Base-by-base conservation (phyloP, 2,113 vertebrate species). In the Podarcis raffonei region DNA sequence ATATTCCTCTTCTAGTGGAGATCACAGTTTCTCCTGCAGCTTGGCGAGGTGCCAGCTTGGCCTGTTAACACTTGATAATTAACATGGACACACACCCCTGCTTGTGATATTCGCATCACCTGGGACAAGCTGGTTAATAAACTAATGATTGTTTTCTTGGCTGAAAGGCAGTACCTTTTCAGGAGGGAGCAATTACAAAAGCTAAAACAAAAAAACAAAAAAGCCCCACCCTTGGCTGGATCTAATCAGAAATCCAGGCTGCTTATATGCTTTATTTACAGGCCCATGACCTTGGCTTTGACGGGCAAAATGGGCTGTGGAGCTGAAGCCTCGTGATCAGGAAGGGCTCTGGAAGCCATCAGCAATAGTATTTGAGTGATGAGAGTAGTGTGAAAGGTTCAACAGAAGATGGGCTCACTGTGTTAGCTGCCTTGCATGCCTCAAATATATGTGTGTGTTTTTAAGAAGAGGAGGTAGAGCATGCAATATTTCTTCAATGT, bases 131-230 rank as follows among this genome's bases (percentile, higher is more conserved):
- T 91, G 84, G 76, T 77, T 83, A 93, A 94, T 93, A 91, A 92
- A 89, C 84, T 91, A 92, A 95, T 94, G 89, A 96, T 92, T 89
- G 91, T 89, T 94, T 96, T 93, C 86, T 90, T 92, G 90, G 83
- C 90, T 90, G 85, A 87, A 93, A 92, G 87, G 23, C 27, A 85
- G 48, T 27, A 59, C 86, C 11, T 93, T 92, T 95, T 92, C 87
- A 89, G 86, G 93, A 85, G 3, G 3, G 81, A 92, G 91, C 81
- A 92, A 94, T 95, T 93, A 93, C 35, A 72, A 80, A 88, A 85
- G 90, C 80, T 74, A 79, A 62, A 15, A 82, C 3, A 15, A 62
- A 62, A 62, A 62, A 62, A 62, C 16, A 62, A 62, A 62, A 53
- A 53, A 53, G 48, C 48, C 59, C 59, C 88, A 65, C n/a, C 79